Percentiles rank a stretch among this genome's conserved stretches.
These are phyloP conservation scores for Drosophila engyochracea DNA, from an alignment of 2,888 invertebrate genomes.

Conservation along the genomic window DNA sequence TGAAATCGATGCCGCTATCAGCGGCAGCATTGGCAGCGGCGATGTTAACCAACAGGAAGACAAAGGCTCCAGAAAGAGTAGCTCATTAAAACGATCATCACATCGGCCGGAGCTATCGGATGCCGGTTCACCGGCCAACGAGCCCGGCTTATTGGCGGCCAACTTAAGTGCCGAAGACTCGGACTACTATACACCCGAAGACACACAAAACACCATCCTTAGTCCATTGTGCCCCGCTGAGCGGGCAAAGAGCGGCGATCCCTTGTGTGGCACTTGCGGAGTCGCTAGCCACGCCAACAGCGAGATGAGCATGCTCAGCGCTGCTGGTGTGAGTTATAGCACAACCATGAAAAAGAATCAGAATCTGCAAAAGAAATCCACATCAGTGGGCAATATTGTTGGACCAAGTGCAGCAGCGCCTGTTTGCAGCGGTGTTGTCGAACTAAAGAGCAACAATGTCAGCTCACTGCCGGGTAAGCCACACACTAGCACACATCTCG, in stretches of 20 bases:
- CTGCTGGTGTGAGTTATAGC: slow-evolving; percentile 63
- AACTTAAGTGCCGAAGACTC: slow-evolving; percentile 88
- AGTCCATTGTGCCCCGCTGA: slow-evolving; percentile 87
- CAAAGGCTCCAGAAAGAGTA: slow-evolving; percentile 52
- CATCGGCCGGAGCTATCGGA: slow-evolving; percentile 44
- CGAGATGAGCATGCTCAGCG: slow-evolving; percentile 14
- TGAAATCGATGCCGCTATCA: slow-evolving; percentile 27
- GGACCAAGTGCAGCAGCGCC: slow-evolving; percentile 74
- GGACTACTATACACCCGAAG: slow-evolving; percentile 92
- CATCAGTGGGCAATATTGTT: slow-evolving; percentile 84
- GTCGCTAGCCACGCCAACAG: slow-evolving; percentile 22
- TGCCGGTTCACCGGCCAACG: slow-evolving; percentile 27
- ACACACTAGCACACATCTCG: neutral
- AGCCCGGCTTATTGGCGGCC: slow-evolving; percentile 36
- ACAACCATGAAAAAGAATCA: slow-evolving; percentile 74
- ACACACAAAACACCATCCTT: slow-evolving; percentile 89
- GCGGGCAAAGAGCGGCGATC: slow-evolving; percentile 69
- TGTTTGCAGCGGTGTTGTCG: slow-evolving; percentile 48
- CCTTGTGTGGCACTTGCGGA: slow-evolving; percentile 46
- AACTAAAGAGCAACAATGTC: slow-evolving; percentile 87
- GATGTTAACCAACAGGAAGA: slow-evolving; percentile 28
- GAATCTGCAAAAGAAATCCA: slow-evolving; percentile 83
- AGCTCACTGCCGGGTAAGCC: slow-evolving; percentile 87
- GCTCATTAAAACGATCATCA: slow-evolving; percentile 39
- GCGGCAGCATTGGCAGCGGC: slow-evolving; percentile 11